Evolutionary conservation across 2,113 vertebrate species (phyloP).

Genomic region (Lepus europaeus): DNA sequence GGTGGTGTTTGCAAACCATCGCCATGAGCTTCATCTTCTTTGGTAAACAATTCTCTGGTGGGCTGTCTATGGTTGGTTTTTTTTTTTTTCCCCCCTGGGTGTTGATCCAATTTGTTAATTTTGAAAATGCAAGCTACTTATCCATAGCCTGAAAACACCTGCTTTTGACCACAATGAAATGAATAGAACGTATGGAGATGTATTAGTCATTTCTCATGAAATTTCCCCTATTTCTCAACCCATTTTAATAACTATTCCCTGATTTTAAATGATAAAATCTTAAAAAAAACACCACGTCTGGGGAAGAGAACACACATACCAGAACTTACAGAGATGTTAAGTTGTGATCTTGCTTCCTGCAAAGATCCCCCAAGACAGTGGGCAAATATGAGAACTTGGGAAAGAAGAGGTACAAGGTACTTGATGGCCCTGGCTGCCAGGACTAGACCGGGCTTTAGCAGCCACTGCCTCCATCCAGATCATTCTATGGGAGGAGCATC

Average conservation of each 20-base stretch:
- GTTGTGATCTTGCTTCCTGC: neutral
- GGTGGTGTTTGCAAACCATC: conserved; percentile 87
- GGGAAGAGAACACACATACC: neutral
- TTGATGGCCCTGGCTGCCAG: neutral
- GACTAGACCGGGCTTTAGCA: conserved; percentile 1
- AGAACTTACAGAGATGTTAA: neutral
- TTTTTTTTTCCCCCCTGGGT: conserved; percentile 17
- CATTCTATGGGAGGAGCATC: neutral
- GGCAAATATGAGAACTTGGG: conserved; percentile 32
- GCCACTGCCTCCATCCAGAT: neutral
- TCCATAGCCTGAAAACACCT: conserved; percentile 56
- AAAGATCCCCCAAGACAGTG: neutral
- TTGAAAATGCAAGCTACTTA: conserved; percentile 60
- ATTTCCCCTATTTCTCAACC: conserved; percentile 20
- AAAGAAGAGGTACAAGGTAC: accelerated
- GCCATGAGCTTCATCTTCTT: conserved; percentile 84
- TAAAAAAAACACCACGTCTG: neutral
- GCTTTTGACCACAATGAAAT: neutral
- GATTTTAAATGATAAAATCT: conserved; percentile 44
- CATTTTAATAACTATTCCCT: neutral
- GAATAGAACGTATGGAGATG: neutral
- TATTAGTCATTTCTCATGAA: conserved; percentile 50
- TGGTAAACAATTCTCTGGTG: conserved; percentile 84
- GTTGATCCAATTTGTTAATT: conserved; percentile 79
- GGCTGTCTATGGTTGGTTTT: conserved; percentile 68